These are phyloP conservation scores for Heptascelio sp. DNA, from an alignment of 2,888 invertebrate species.

Conservation along the genomic window DNA sequence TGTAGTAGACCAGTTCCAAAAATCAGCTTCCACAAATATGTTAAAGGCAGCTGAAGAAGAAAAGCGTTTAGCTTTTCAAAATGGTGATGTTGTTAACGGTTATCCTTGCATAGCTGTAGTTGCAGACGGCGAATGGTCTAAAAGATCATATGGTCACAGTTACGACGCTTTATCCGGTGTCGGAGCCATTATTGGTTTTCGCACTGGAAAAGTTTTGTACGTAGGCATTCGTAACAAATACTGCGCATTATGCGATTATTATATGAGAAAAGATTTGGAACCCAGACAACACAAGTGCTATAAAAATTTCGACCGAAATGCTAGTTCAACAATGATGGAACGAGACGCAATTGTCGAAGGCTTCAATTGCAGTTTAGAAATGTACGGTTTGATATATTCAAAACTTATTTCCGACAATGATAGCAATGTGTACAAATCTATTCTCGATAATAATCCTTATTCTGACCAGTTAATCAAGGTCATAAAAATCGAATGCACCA, in stretches of 20 bases:
- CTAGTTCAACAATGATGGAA: constrained; percentile 35
- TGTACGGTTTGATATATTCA: constrained; percentile 56
- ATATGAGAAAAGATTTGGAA: constrained; percentile 33
- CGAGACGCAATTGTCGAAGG: constrained; percentile 59
- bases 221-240: constrained; percentile 1
- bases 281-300: constrained; percentile 70
- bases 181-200: neutral
- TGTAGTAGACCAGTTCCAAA: neutral
- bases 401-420: constrained; percentile 74
- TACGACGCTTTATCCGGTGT: neutral
- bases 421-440: too few relatives aligned
- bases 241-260: neutral
- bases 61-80: constrained; percentile 43
- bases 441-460: constrained; percentile 71
- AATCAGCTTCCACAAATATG: constrained; percentile 25
- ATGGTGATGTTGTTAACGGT: constrained; percentile 41
- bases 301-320: constrained; percentile 68
- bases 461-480: constrained; percentile 10
- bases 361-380: constrained; percentile 56
- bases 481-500: constrained; percentile 69
- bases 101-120: constrained; percentile 56
- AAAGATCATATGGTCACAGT: constrained; percentile 8
- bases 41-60: constrained; percentile 42
- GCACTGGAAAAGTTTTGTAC: constrained; percentile 2
- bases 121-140: constrained; percentile 46